Evolutionary conservation across 2,113 vertebrate species (phyloP), one percentile per base, ranked within the genome.

Genomic region (Triplophysa rosa): DNA sequence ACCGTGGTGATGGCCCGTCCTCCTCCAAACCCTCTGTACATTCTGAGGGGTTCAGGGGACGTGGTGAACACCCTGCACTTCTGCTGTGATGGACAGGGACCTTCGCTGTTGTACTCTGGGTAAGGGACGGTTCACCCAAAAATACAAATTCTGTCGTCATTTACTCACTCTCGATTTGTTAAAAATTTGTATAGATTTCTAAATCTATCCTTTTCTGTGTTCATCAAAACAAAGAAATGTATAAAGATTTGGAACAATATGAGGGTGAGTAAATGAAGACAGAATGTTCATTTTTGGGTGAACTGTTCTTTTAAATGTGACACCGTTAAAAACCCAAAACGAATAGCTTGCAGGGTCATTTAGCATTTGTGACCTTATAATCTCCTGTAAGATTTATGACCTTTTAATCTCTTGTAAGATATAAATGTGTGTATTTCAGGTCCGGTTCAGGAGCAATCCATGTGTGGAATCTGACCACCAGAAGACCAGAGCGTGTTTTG

Each of bases 91-190:
- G 77, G 77, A 26, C 84, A 81, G 0, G 89, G 86, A 3, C 17
- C 64, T 19, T 95, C 95, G 0, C 21, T 95, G 12, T 94, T 99
- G 45, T 95, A 95, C 87, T 98, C 97, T 10, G 98, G 96, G 98
- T 98, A 61, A 94, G 0, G 33, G 33, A 37, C 33, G 7, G 33
- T 7, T 37, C 33, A 7, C 33, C 33, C 33, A 37, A 37, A 37
- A 37, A 37, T 37, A 56, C 16, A 56, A 56, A 13, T 49, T 13
- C 11, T 14, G 47, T 11, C 47, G 2, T 13, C 47, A 49, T 14
- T 49, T 13, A 11, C 47, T 49, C 2, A 14, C 13, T 4, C 11
- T 14, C 5, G 33, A 37, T 6, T 37, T 37, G 33, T 7, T 7
- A 37, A 37, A 37, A 37, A 37, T 37, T 6, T 37, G 33, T 37